Evolutionary conservation across 2,113 vertebrate species (phyloP).

Genomic region (Paratilapia polleni): DNA sequence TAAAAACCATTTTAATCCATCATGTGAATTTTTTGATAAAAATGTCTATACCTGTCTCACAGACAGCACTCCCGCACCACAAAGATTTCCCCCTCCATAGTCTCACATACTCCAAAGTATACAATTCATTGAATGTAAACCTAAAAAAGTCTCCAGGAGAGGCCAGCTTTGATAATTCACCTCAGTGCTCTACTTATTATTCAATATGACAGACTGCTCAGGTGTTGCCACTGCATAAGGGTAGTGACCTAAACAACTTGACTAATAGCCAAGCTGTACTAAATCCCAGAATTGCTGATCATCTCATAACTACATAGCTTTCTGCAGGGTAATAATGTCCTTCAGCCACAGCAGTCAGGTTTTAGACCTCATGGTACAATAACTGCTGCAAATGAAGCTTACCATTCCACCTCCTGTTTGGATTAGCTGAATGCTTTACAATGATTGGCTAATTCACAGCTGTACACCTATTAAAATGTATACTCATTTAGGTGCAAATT

Average conservation of each 20-base stretch:
- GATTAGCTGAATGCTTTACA: not conserved
- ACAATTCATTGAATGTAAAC: not conserved
- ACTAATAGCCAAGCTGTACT: not conserved
- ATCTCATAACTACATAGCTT: not conserved
- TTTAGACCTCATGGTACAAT: not conserved
- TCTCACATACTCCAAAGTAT: not conserved
- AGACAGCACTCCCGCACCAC: not conserved
- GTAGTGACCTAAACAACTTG: not conserved
- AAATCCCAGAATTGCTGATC: not conserved
- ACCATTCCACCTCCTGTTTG: not conserved
- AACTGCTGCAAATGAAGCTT: not conserved
- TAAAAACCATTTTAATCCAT: not conserved
- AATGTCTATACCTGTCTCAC: not conserved
- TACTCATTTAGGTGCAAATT: not conserved
- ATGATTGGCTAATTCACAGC: not conserved
- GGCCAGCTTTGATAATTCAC: not conserved
- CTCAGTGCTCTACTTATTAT: not conserved
- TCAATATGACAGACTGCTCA: not conserved
- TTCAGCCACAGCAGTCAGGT: not conserved
- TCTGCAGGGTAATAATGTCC: not conserved
- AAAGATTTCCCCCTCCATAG: not conserved
- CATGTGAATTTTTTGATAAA: not conserved
- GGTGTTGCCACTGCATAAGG: not conserved
- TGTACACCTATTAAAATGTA: not conserved
- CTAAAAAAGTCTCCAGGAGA: not conserved